These are phyloP conservation scores for Scaptomyza parva DNA, from an alignment of 2,888 invertebrate species.

Conservation along the genomic window DNA sequence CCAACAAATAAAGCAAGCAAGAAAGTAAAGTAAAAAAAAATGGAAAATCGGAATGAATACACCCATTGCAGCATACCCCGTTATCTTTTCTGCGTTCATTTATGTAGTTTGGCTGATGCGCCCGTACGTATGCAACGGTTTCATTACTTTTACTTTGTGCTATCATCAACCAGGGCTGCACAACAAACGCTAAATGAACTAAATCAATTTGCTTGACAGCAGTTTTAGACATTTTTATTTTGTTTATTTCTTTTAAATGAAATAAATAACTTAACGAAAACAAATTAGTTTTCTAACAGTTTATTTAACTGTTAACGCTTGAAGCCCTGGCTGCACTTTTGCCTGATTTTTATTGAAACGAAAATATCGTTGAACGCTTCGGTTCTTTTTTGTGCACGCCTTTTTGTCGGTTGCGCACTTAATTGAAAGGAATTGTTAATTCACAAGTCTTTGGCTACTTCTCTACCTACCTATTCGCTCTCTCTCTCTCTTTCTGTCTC, in stretches of 20 bases:
- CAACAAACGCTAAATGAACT: background rate
- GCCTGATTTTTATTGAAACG: conserved; percentile 74
- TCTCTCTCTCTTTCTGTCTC: background rate
- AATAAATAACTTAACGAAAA: too few species aligned
- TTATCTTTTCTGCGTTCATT: conserved; percentile 74
- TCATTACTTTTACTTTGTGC: conserved; percentile 56
- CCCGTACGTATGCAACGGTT: conserved; percentile 65
- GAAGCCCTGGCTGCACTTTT: conserved; percentile 39
- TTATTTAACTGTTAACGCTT: background rate
- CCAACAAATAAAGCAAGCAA: conserved; percentile 6
- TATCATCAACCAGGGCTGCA: conserved; percentile 38
- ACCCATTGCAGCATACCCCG: conserved; percentile 36
- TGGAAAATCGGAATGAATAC: conserved; percentile 2
- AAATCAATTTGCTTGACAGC: background rate
- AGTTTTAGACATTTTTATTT: background rate
- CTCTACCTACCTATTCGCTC: background rate
- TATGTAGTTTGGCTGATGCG: conserved; percentile 56
- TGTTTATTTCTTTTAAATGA: too few species aligned
- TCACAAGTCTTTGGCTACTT: conserved; percentile 42
- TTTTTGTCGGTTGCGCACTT: conserved; percentile 73
- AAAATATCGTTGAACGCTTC: conserved; percentile 66
- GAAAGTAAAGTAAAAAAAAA: background rate
- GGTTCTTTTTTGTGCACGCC: conserved; percentile 32
- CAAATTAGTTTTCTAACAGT: too few species aligned
- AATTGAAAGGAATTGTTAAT: conserved; percentile 79